A percentile compares a stretch with the other conserved stretches of the same genome.
Evolutionary conservation across 2,113 vertebrate species (phyloP).

Genomic region (Sturnus vulgaris): DNA sequence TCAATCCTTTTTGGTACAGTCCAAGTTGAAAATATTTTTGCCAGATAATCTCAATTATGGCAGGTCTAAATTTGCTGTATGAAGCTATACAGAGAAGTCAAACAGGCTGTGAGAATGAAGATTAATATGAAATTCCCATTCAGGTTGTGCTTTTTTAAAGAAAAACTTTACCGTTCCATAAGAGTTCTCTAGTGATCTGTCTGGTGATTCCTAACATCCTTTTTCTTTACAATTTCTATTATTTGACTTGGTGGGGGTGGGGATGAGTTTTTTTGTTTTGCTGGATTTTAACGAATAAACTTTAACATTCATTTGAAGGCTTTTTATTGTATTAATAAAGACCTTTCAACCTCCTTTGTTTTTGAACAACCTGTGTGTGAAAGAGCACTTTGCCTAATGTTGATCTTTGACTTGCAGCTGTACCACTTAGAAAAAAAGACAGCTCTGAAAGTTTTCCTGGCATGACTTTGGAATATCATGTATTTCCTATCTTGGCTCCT

Average conservation of each 20-base stretch:
- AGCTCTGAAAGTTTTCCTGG: slow-evolving; percentile 11
- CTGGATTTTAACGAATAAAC: slow-evolving; percentile 36
- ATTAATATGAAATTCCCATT: neutral
- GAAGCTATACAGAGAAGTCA: neutral
- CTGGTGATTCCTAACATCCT: neutral
- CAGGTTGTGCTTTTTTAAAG: neutral
- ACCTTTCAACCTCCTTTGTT: slow-evolving; percentile 9
- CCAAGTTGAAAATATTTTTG: neutral
- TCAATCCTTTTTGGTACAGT: neutral
- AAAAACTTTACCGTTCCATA: neutral
- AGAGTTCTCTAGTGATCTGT: neutral
- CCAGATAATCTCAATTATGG: neutral
- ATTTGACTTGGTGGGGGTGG: neutral
- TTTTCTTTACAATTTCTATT: neutral
- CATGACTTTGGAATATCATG: neutral
- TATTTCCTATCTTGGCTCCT: neutral
- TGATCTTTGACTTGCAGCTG: slow-evolving; percentile 58
- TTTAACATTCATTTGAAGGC: neutral
- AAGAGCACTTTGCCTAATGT: neutral
- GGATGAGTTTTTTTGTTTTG: neutral
- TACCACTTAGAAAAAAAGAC: neutral
- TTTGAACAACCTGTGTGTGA: neutral
- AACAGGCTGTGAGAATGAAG: neutral
- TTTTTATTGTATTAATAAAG: slow-evolving; percentile 10
- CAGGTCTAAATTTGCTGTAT: neutral